phyloP scores from a whole-genome alignment of 2,797 vertebrate species.

The Xenops minutus region DNA sequence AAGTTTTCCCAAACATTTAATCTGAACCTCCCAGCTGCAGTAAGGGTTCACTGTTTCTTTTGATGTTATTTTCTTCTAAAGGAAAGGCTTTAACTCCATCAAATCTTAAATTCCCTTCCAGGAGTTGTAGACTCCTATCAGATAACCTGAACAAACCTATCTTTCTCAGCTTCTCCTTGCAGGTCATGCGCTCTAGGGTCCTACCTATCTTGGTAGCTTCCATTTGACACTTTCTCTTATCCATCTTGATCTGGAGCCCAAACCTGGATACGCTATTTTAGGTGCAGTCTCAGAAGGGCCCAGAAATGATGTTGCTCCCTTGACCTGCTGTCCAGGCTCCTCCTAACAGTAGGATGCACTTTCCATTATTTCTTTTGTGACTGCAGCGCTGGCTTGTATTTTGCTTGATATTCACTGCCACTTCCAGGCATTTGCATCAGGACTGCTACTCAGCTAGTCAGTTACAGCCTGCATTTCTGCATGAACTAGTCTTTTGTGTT shows the following conservation, averaged over 20 bases:
- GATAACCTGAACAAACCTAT: not conserved
- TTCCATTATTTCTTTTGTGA: not conserved
- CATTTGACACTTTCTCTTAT: not conserved
- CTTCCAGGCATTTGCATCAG: not conserved
- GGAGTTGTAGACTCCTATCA: not conserved
- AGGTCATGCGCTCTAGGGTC: not conserved
- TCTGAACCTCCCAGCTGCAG: not conserved
- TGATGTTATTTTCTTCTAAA: not conserved
- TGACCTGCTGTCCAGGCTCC: not conserved
- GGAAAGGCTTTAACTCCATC: not conserved
- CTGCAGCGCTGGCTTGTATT: not conserved
- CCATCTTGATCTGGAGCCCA: not conserved
- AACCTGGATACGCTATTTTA: not conserved
- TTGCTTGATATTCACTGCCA: not conserved
- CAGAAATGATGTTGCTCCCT: fast-evolving
- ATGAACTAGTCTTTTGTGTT: not conserved
- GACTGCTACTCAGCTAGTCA: not conserved
- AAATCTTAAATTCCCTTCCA: not conserved
- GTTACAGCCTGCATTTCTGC: not conserved
- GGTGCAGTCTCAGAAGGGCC: not conserved
- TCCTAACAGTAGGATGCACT: not conserved
- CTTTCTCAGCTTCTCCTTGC: not conserved
- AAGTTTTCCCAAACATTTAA: not conserved
- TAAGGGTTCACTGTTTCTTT: not conserved
- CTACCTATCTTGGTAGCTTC: not conserved